Conservation (phyloP, 2,113 vertebrate species). For the Chloropsis hardwickii region DNA sequence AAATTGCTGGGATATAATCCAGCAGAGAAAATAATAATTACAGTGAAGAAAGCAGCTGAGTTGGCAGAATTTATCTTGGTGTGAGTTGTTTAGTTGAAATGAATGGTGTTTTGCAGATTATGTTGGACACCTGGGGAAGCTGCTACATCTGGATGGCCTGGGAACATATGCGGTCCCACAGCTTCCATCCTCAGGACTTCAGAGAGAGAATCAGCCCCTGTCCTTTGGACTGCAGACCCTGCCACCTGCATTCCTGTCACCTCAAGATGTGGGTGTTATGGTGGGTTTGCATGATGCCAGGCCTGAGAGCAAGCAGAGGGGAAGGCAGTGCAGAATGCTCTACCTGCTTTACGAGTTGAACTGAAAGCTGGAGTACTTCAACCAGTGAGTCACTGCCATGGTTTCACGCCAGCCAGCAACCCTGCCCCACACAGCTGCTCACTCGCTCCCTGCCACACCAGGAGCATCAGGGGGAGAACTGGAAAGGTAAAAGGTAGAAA, state of each 20-base stretch:
- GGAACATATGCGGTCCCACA: neutral
- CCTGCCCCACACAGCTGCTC: neutral
- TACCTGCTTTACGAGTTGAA: neutral
- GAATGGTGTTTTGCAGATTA: neutral
- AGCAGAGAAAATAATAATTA: neutral
- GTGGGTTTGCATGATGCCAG: neutral
- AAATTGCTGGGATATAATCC: neutral
- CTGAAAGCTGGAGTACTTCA: neutral
- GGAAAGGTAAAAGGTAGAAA: neutral
- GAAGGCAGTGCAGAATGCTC: neutral
- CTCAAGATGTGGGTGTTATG: neutral
- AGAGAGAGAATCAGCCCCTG: neutral
- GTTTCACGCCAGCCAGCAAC: neutral
- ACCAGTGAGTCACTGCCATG: neutral
- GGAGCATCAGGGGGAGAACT: neutral
- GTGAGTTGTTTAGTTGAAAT: neutral
- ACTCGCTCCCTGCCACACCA: fast-evolving
- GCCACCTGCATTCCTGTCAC: neutral
- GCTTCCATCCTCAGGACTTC: neutral
- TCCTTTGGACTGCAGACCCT: neutral
- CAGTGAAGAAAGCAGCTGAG: neutral
- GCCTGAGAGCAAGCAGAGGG: neutral
- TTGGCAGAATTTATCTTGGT: neutral
- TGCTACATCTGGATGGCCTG: neutral
- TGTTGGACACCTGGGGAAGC: neutral